phyloP scores from a whole-genome alignment of 1,140 invertebrate species.

The Saccostrea glomerata region DNA sequence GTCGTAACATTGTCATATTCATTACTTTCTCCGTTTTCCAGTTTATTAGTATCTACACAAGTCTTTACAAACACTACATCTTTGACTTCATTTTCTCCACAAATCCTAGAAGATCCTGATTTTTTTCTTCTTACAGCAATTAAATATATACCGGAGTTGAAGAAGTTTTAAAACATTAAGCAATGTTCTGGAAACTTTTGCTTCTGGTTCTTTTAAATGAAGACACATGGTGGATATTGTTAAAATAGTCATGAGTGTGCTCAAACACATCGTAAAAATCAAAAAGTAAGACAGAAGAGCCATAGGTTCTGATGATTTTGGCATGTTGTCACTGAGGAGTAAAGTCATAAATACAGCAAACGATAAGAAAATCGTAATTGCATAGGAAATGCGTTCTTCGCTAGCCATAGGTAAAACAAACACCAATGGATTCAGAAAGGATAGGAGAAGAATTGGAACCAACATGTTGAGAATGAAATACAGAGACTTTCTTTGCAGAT shows the following conservation, averaged over 20 bases:
- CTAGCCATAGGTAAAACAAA: conserved; percentile 58
- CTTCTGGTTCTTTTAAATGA: neutral
- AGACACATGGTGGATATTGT: conserved; percentile 17
- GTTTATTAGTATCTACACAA: neutral
- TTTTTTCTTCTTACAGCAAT: neutral
- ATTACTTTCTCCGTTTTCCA: neutral
- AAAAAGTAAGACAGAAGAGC: conserved; percentile 70
- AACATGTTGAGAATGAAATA: conserved; percentile 55
- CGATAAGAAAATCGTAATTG: conserved; percentile 59
- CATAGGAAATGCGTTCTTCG: conserved; percentile 60
- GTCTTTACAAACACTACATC: neutral
- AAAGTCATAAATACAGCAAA: conserved; percentile 77
- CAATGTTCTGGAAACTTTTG: neutral
- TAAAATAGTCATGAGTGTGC: neutral
- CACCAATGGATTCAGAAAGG: conserved; percentile 54
- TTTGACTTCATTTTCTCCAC: neutral
- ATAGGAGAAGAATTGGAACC: conserved; percentile 50
- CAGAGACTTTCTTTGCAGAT: conserved; percentile 66
- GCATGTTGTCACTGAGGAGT: conserved; percentile 82
- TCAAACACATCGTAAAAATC: conserved; percentile 1
- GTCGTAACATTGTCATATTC: neutral
- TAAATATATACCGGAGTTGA: neutral
- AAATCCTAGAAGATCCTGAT: neutral
- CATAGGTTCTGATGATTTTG: conserved; percentile 81
- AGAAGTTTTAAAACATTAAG: neutral